These are phyloP conservation scores for Neotoxoptera formosana DNA, from an alignment of 1,140 invertebrate genomes.

Conservation along the genomic window DNA sequence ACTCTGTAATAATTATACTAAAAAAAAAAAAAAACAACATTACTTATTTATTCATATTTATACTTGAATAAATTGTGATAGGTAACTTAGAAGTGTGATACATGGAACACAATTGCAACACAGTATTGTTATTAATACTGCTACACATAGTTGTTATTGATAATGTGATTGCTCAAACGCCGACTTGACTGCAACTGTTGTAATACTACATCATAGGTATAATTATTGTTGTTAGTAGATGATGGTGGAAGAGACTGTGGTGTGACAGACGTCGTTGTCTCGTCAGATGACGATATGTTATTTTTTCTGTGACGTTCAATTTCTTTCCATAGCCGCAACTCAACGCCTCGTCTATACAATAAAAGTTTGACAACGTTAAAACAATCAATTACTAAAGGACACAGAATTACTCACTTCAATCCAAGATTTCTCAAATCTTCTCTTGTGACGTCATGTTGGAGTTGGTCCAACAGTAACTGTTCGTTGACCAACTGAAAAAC, in stretches of 20 bases:
- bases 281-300: neutral
- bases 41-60: neutral
- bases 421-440: slow-evolving; percentile 44
- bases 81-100: neutral
- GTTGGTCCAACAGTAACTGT: slow-evolving; percentile 27
- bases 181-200: neutral
- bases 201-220: neutral
- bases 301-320: slow-evolving; percentile 20
- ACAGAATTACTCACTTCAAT: slow-evolving; percentile 16
- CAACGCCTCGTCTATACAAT: neutral
- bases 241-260: too few relatives aligned
- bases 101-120: neutral
- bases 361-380: neutral
- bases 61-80: neutral
- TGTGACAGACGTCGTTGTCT: neutral
- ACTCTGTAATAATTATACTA: neutral
- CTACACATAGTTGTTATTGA: slow-evolving; percentile 16
- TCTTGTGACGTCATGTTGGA: slow-evolving; percentile 10
- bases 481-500: slow-evolving; percentile 20
- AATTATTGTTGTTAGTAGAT: neutral
- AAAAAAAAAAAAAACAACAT: neutral
- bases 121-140: neutral
- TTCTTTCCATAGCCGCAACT: slow-evolving; percentile 46
- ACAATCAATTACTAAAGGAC: neutral
- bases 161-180: neutral